Percentiles rank a stretch among this genome's conserved stretches.
Conservation (phyloP, 2,113 vertebrate genomes). For the Catharus bicknelli region DNA sequence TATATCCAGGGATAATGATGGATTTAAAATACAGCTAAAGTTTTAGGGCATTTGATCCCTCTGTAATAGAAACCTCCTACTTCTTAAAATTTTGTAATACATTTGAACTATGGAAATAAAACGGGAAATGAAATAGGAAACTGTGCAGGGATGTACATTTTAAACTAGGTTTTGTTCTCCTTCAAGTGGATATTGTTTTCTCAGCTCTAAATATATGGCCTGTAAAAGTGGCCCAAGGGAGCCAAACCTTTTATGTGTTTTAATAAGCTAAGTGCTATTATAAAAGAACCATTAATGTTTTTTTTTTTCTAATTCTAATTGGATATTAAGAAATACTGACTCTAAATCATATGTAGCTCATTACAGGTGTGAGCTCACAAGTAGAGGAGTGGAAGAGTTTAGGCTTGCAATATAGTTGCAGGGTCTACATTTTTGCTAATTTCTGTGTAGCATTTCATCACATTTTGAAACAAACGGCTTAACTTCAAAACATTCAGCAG, state of each 20-base stretch:
- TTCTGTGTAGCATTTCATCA: neutral
- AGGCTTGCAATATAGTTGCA: neutral
- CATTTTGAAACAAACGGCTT: neutral
- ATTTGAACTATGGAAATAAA: neutral
- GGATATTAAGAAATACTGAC: conserved; percentile 36
- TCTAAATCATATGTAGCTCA: conserved; percentile 49
- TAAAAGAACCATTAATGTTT: conserved; percentile 64
- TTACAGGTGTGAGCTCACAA: conserved; percentile 25
- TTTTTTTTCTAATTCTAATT: conserved; percentile 62
- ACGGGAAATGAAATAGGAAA: neutral
- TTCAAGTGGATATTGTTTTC: conserved; percentile 15
- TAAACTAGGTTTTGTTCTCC: conserved; percentile 34
- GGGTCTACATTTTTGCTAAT: neutral
- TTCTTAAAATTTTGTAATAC: neutral
- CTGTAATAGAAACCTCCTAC: neutral
- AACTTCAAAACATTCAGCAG: neutral
- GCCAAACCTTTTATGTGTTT: conserved; percentile 63
- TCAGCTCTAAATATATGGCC: conserved; percentile 22
- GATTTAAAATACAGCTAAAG: neutral
- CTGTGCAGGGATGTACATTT: neutral
- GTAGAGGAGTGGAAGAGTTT: neutral
- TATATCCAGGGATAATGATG: neutral
- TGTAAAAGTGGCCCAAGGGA: conserved; percentile 19
- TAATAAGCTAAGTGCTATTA: conserved; percentile 69
- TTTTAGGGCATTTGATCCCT: neutral